Base-by-base conservation (phyloP, 1,140 invertebrate species). In the Brachystomella parvula region DNA sequence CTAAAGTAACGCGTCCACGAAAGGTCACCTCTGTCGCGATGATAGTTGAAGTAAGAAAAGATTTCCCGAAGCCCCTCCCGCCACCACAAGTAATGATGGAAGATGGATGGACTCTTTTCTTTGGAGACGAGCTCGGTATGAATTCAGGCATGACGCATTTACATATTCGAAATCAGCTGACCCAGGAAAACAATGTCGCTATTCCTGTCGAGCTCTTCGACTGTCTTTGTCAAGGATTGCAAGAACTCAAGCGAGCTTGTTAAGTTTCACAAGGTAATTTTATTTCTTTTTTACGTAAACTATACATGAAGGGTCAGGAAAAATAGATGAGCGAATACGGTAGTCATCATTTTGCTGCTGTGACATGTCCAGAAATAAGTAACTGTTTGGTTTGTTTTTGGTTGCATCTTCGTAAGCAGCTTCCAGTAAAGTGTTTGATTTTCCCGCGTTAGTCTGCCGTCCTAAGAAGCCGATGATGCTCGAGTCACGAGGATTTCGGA, bases 361-460 rank as follows among this genome's bases (percentile, higher is more conserved):
- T 28, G 17, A 21, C 19, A 35, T 32, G 30, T 69, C 67, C 1
- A 69, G 15, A 28, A 69, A 59, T 0, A 69, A 24, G 21, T 69
- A 65, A 28, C 63, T 58, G 44, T 61, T 53, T 0, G 24, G 24
- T 19, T 44, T 28, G 29, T 58, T 63, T 24, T 61, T 44, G 15
- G 44, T 56, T 21, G 33, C 6, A 19, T 69, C 67, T 58, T 57
- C 29, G 29, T 1, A 61, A 1, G 63, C 63, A 17, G 6, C 58
- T 26, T 62, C 47, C 12, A 69, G 31, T 3, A 47, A 24, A 3
- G 31, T 2, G 35, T 65, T 35, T 31, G 49, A 61, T 49, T 69
- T 69, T 21, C 67, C 63, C 0, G 59, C 59, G 61, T 69, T 69
- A 63, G 65, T 65, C 47, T 65, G 47, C 0, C 58, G 28, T 26